Evolutionary conservation across 92 coral and sea anemone genomes (phyloP), one percentile per base, ranked within the genome.

Genomic region (Pocillopora grandis): DNA sequence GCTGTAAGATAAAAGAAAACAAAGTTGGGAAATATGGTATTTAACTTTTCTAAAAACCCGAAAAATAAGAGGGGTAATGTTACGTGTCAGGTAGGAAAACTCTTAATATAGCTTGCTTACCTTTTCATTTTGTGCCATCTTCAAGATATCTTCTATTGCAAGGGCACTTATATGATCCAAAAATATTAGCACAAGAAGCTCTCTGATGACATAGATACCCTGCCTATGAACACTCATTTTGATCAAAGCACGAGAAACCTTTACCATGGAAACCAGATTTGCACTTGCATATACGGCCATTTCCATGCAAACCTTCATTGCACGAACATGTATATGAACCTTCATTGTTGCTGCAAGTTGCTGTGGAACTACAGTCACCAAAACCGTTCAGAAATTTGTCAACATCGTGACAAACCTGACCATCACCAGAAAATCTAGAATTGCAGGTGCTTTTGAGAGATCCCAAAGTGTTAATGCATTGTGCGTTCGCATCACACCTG

Each of bases 381-480:
- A 8, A 18, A 20, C 49, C 14, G 71, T 2, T 35, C 58, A 19
- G n/a, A 37, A 72, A 65, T 36, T 78, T 52, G 67, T 69, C 70
- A 0, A n/a, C 33, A 67, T 80, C 85, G 8, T 33, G 12, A 69
- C 62, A 80, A 16, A 56, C n/a, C 56, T 9, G 12, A 6, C 83
- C 83, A 63, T 78, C 17, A 31, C 83, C 83, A 27, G 55, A 31
- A 33, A 63, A 58, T 48, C 83, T 73, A 27, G 11, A 33, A 27
- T 18, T 15, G n/a, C 83, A 78, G 0, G 36, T 12, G 56, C 76
- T 37, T 18, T 55, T 17, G 17, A 33, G 31, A 20, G 36, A 10
- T 10, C 82, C 72, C 18, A 49, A 19, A 23, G 80, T 76, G 48
- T 76, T 76, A 5, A 12, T 76, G 49, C 80, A 76, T 1, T 9